A percentile compares a stretch with the other conserved stretches of the same genome.
Evolutionary conservation across 2,888 invertebrate species (phyloP).

Genomic region (Seira musarum): DNA sequence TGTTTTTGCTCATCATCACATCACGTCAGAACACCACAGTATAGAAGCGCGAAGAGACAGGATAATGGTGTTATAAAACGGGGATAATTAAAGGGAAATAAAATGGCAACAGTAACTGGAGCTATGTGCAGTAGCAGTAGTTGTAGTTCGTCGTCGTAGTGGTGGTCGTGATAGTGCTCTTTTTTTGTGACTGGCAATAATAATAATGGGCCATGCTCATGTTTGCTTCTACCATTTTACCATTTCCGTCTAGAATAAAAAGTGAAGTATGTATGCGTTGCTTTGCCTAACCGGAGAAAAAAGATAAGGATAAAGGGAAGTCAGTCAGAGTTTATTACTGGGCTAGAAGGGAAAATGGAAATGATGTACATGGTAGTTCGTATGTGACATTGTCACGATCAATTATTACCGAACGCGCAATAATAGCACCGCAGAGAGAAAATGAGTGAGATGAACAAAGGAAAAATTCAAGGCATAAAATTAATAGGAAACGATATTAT

Average conservation of each 20-base stretch:
- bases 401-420: slow-evolving; percentile 28
- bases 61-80: slow-evolving; percentile 13
- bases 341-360: slow-evolving; percentile 25
- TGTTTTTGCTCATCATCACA: slow-evolving; percentile 1
- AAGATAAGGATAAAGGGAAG: slow-evolving; percentile 18
- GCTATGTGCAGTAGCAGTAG: not conserved
- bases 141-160: not conserved
- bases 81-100: slow-evolving; percentile 25
- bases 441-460: slow-evolving; percentile 3
- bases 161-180: not conserved
- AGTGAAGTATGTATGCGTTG: slow-evolving; percentile 1
- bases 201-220: slow-evolving; percentile 14
- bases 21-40: too few species aligned
- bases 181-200: slow-evolving; percentile 4
- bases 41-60: not conserved
- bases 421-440: slow-evolving; percentile 16
- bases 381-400: slow-evolving; percentile 52
- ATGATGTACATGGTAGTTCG: slow-evolving; percentile 33
- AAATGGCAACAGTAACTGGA: slow-evolving; percentile 16
- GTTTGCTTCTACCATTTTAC: not conserved
- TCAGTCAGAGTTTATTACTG: slow-evolving; percentile 37
- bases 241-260: slow-evolving; percentile 20
- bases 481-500: slow-evolving; percentile 19
- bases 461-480: slow-evolving; percentile 19
- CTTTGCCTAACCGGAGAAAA: too few species aligned